These are phyloP conservation scores for Odontomyia ornata DNA, from an alignment of 2,888 invertebrate genomes.

Conservation along the genomic window DNA sequence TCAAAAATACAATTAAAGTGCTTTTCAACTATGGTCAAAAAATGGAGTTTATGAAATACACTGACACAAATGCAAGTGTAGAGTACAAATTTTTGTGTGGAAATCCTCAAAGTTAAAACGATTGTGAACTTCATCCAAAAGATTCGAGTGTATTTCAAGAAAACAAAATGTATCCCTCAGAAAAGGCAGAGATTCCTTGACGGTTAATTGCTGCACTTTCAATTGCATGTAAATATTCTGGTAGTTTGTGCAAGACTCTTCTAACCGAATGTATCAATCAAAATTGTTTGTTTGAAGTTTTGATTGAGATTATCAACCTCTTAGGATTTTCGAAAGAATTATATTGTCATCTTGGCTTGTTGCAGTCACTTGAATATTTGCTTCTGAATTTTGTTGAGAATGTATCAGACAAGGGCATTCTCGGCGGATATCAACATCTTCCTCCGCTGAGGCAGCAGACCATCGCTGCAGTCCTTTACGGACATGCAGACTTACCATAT, in stretches of 20 bases:
- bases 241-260: slow-evolving; percentile 2
- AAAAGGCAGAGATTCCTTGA: slow-evolving; percentile 46
- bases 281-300: slow-evolving; percentile 20
- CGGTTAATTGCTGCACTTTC: slow-evolving; percentile 45
- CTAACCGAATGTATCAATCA: slow-evolving; percentile 15
- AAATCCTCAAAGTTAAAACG: not conserved
- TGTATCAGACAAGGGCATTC: too few species aligned
- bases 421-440: too few species aligned
- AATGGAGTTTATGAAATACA: slow-evolving; percentile 45
- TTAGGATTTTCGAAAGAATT: slow-evolving; percentile 49
- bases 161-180: slow-evolving; percentile 36
- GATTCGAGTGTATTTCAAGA: slow-evolving; percentile 41
- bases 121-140: slow-evolving; percentile 7
- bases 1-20: slow-evolving; percentile 7
- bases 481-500: too few species aligned
- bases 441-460: too few species aligned
- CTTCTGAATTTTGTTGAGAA: too few species aligned
- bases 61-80: slow-evolving; percentile 45
- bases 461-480: too few species aligned
- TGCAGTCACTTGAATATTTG: too few species aligned
- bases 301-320: slow-evolving; percentile 40
- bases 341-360: too few species aligned
- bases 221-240: slow-evolving; percentile 43
- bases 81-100: slow-evolving; percentile 47
- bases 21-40: slow-evolving; percentile 26